Conservation (phyloP, 53 echinoderm and acorn worm genomes). For the Holothuria scabra region DNA sequence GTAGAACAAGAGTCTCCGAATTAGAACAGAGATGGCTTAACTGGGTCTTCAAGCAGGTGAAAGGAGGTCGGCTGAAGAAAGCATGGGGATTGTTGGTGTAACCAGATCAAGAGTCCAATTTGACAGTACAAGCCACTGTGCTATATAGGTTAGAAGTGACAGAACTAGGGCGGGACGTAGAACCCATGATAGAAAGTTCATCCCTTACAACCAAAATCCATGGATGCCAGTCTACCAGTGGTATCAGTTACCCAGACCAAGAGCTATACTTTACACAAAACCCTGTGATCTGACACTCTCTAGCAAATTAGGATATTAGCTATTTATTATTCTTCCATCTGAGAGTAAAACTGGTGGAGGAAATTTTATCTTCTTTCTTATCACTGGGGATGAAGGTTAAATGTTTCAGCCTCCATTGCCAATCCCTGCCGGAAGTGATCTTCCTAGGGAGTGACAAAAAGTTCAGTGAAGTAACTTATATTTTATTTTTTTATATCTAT, state of each 20-base stretch:
- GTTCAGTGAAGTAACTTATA: no score
- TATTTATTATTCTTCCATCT: conserved; percentile 40
- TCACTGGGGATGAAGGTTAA: conserved; percentile 27
- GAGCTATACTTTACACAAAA: conserved; percentile 34
- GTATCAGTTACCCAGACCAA: conserved; percentile 40
- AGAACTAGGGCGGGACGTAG: conserved; percentile 40
- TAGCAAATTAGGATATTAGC: conserved; percentile 42
- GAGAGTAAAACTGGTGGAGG: conserved; percentile 1
- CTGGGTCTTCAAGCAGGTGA: conserved; percentile 45
- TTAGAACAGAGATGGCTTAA: conserved; percentile 38
- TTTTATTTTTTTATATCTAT: no score
- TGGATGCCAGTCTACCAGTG: conserved; percentile 32
- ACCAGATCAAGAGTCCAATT: conserved; percentile 40
- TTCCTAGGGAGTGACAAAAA: no score
- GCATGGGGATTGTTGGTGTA: conserved; percentile 41
- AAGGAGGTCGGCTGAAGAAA: conserved; percentile 41
- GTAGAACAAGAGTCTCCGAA: conserved; percentile 34
- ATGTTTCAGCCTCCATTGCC: no score
- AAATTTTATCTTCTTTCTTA: conserved; percentile 11
- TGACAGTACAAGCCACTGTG: conserved; percentile 32
- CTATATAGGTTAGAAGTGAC: conserved; percentile 44
- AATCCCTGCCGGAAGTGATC: no score
- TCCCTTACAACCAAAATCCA: conserved; percentile 22
- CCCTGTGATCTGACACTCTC: conserved; percentile 38
- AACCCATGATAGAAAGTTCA: conserved; percentile 41